Conservation (phyloP, 2,797 vertebrate genomes). For the Crenichthys baileyi region DNA sequence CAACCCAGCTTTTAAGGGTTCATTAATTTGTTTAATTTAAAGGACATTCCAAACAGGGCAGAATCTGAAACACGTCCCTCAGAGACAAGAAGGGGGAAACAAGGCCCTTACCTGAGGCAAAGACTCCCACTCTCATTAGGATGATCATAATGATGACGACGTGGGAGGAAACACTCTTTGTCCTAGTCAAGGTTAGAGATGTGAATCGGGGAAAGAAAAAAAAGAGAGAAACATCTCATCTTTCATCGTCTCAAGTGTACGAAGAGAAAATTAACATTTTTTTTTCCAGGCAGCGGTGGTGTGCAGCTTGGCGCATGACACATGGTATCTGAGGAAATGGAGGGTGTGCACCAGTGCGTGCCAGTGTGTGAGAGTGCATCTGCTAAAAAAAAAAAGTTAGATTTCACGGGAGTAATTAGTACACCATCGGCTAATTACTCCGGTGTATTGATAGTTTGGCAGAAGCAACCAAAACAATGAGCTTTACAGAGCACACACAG, state of each 20-base stretch:
- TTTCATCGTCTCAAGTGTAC: conserved; percentile 47
- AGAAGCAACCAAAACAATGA: conserved; percentile 63
- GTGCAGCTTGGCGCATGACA: not conserved
- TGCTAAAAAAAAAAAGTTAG: conserved; percentile 47
- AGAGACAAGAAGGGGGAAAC: conserved; percentile 51
- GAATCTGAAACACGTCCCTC: conserved; percentile 56
- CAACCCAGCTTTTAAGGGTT: conserved; percentile 73
- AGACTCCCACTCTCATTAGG: conserved; percentile 81
- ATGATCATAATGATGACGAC: conserved; percentile 66
- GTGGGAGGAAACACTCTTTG: conserved; percentile 68
- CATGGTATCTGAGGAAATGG: not conserved
- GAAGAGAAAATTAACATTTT: conserved; percentile 30
- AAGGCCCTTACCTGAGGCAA: conserved; percentile 80
- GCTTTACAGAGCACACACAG: conserved; percentile 53
- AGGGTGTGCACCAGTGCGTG: conserved; percentile 15
- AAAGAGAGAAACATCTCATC: conserved; percentile 45
- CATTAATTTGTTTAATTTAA: conserved; percentile 84
- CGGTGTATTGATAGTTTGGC: conserved; percentile 74
- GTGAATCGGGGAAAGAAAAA: conserved; percentile 22
- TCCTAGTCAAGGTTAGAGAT: conserved; percentile 81
- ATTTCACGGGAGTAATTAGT: conserved; percentile 79
- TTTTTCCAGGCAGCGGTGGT: conserved; percentile 17
- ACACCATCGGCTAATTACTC: conserved; percentile 76
- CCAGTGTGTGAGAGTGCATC: conserved; percentile 18
- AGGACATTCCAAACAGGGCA: conserved; percentile 70